Evolutionary conservation across 2,113 vertebrate species (phyloP).

Genomic region (Phylloscopus trochiloides): DNA sequence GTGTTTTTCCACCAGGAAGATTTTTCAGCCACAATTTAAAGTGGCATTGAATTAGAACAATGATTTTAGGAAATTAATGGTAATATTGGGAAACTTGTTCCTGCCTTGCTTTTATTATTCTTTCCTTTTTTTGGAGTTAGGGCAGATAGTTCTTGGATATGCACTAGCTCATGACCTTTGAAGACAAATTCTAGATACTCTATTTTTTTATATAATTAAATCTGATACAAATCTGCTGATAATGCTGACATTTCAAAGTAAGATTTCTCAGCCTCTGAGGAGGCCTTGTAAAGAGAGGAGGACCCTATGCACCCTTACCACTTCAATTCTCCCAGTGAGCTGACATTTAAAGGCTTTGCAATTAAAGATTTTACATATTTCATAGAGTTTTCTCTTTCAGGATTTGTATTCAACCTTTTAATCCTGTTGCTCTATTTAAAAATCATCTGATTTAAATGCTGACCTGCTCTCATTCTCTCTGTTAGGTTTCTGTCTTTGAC

Average conservation of each 20-base stretch:
- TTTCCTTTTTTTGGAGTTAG: background rate
- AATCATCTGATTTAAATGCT: background rate
- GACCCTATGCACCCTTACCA: background rate
- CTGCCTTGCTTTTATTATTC: background rate
- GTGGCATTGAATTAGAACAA: background rate
- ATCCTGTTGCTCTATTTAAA: background rate
- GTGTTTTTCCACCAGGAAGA: rapidly evolving
- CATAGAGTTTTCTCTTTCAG: background rate
- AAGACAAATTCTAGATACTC: background rate
- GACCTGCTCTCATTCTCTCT: background rate
- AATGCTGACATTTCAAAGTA: conserved; percentile 33
- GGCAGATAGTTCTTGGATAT: background rate
- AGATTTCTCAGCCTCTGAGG: background rate
- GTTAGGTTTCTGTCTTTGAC: background rate
- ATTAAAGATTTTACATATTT: background rate
- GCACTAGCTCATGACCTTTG: background rate
- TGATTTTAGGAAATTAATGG: background rate
- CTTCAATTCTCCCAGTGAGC: background rate
- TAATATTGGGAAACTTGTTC: background rate
- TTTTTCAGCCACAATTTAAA: background rate
- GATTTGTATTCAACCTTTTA: background rate
- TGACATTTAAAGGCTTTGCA: conserved; percentile 30
- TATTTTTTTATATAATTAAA: background rate
- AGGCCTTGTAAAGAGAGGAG: background rate
- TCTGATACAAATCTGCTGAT: background rate